Conservation (phyloP, 2,113 vertebrate genomes). For the Sorex fumeus region DNA sequence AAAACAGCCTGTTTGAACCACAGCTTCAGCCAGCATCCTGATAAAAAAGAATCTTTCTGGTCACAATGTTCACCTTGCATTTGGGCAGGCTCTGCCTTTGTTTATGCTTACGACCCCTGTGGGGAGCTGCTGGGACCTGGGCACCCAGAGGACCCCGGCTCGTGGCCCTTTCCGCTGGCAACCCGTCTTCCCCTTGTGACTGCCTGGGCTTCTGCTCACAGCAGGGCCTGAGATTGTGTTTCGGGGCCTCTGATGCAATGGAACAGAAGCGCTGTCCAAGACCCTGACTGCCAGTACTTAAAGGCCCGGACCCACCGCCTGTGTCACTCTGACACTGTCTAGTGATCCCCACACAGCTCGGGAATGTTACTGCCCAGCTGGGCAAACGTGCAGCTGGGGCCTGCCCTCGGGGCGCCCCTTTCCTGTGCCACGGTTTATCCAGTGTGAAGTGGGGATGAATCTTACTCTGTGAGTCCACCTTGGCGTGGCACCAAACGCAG, state of each 20-base stretch:
- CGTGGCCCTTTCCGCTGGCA: constrained; percentile 77
- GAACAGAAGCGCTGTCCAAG: constrained; percentile 69
- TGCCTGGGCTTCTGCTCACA: not conserved
- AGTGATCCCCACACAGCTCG: not conserved
- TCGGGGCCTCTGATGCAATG: constrained; percentile 76
- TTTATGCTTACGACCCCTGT: constrained; percentile 64
- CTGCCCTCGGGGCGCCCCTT: not conserved
- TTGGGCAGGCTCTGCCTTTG: constrained; percentile 36
- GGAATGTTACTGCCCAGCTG: not conserved
- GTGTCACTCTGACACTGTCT: not conserved
- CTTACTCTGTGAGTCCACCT: not conserved
- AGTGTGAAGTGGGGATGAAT: constrained; percentile 1
- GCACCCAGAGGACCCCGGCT: constrained; percentile 76
- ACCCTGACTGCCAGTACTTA: constrained; percentile 37
- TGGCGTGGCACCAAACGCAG: not conserved
- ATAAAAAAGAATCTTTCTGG: not conserved
- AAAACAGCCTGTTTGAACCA: not conserved
- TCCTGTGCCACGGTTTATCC: not conserved
- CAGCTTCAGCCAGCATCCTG: not conserved
- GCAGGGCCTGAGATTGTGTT: constrained; percentile 21
- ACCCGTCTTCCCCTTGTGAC: constrained; percentile 75
- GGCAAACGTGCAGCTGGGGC: not conserved
- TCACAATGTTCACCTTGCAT: not conserved
- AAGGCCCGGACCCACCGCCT: not conserved
- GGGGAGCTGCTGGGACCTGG: constrained; percentile 68